Evolutionary conservation across 2,113 vertebrate genomes (phyloP).

Genomic region (Scortum barcoo): DNA sequence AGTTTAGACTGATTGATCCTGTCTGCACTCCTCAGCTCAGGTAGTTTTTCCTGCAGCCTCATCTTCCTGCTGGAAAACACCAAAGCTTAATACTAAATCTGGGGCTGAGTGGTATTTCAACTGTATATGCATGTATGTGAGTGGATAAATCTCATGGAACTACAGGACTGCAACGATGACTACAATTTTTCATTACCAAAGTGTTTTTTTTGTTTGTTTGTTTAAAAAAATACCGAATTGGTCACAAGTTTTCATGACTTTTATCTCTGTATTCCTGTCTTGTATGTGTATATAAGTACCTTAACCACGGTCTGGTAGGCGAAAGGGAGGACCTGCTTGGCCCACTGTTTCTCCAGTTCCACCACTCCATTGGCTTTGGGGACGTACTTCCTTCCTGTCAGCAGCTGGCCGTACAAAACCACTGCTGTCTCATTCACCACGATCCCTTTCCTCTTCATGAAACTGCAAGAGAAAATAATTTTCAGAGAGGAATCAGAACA

Average conservation of each 20-base stretch:
- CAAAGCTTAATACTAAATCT: not conserved
- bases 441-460: conserved; percentile 93
- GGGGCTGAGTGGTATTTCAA: too few relatives aligned
- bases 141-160: not conserved
- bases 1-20: not conserved
- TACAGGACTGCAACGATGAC: not conserved
- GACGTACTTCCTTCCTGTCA: conserved; percentile 92
- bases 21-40: not conserved
- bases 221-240: not conserved
- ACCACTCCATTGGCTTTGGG: conserved; percentile 91
- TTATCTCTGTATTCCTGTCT: not conserved
- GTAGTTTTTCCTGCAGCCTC: not conserved
- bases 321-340: conserved; percentile 94
- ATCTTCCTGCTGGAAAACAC: not conserved
- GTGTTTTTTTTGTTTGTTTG: not conserved
- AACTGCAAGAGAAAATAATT: conserved; percentile 77
- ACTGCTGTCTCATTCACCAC: conserved; percentile 90
- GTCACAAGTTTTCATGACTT: not conserved
- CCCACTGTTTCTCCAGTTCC: conserved; percentile 96
- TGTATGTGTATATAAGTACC: conserved; percentile 74
- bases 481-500: not conserved
- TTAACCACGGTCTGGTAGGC: conserved; percentile 93
- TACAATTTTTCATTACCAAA: not conserved
- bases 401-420: conserved; percentile 91
- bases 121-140: not conserved